phyloP scores from a whole-genome alignment of 1,140 invertebrate genomes.

The Lucilia sericata region DNA sequence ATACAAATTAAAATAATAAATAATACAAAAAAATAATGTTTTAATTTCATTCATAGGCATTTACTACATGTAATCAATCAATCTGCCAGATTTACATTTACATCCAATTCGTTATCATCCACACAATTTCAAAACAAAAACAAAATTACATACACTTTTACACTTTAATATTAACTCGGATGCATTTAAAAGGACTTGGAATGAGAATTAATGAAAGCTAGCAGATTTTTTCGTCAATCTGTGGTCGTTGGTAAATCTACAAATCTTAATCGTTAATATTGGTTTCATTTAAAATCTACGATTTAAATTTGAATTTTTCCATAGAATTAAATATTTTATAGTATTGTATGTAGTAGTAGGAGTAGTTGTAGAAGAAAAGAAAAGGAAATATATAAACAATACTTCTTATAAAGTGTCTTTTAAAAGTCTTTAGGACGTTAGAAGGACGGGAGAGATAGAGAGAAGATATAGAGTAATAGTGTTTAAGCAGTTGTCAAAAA shows the following conservation, averaged over 20 bases:
- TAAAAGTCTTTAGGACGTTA: background rate
- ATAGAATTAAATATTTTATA: background rate
- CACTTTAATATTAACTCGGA: background rate
- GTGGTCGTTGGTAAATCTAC: background rate
- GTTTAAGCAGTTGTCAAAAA: constrained; percentile 58
- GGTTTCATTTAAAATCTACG: too few species aligned
- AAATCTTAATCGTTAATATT: background rate
- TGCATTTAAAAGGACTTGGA: background rate
- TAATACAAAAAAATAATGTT: background rate
- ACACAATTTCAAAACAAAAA: background rate
- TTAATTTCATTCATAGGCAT: background rate
- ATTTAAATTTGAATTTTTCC: too few species aligned
- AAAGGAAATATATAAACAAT: background rate
- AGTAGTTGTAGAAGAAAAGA: background rate
- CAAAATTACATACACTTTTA: too few species aligned
- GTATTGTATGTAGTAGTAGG: background rate
- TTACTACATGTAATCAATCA: background rate
- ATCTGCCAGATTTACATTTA: background rate
- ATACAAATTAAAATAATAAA: background rate
- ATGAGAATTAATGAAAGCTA: background rate
- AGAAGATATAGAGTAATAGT: constrained; percentile 44
- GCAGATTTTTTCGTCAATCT: background rate
- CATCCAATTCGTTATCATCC: background rate
- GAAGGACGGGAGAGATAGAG: background rate
- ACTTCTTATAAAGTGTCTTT: background rate